Base-by-base conservation (phyloP, 2,797 vertebrate species). In the Trematomus bernacchii region DNA sequence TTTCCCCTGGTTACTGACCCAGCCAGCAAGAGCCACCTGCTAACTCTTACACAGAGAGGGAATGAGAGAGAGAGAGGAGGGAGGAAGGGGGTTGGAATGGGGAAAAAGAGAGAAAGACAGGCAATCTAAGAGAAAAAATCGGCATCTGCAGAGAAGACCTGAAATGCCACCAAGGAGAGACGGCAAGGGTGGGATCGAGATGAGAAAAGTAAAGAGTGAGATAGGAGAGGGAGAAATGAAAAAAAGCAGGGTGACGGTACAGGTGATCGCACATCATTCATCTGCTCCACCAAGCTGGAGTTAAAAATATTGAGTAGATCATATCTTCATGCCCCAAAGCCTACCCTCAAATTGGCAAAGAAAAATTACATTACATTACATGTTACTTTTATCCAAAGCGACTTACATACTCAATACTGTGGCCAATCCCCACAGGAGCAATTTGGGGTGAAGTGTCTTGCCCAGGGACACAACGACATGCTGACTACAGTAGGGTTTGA, bases 1-100 rank as follows among this genome's bases (percentile, higher is more conserved):
- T 94, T 94, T 88, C 82, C 92, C 87, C 90, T 90, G 87, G 90
- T 92, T 92, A 90, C 90, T 92, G 87, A 92, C 89, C 90, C 88
- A 87, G 91, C 82, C 87, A 87, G 88, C 82, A 52, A 90, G 71
- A 89, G 85, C 91, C 93, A 94, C 92, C 93, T 94, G 93, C 92
- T 92, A 91, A 87, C 85, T 87, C 91, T 91, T 86, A 85, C 77
- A 85, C 72, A 87, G 65, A 80, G 71, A 86, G 76, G 30, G 23
- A 85, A 69, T 33, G 78, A 61, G 79, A 57, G 40, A 55, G 77
- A 33, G 15, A 59, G 76, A 33, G 48, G 44, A 57, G 68, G 62
- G 50, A 23, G 44, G 50, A 23, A 42, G 19, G 0, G 77, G 74
- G 65, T 63, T 80, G 51, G 82, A 85, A 69, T 59, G 68, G 70